Evolutionary conservation across 2,113 vertebrate genomes (phyloP).

Genomic region (Saguinus midas): DNA sequence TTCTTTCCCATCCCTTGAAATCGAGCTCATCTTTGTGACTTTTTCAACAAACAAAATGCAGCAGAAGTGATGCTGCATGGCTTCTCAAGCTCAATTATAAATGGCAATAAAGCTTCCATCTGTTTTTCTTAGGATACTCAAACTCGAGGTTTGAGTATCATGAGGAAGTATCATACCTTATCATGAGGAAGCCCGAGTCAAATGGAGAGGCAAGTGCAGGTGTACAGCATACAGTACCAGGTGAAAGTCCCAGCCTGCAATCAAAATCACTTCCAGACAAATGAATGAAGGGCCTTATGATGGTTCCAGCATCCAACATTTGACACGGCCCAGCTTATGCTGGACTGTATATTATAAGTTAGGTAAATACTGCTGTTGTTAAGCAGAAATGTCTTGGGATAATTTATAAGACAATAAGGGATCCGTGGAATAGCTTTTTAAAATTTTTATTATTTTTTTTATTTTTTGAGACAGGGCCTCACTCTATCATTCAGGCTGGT

Average conservation of each 20-base stretch:
- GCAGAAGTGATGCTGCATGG: background rate
- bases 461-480: too few species aligned
- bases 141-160: background rate
- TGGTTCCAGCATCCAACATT: background rate
- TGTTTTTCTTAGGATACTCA: background rate
- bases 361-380: background rate
- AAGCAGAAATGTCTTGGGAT: background rate
- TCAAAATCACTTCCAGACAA: background rate
- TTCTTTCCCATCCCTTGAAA: background rate
- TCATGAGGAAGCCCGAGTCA: background rate
- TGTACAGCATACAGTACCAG: background rate
- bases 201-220: background rate
- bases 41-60: background rate
- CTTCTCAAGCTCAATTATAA: background rate
- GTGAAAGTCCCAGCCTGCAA: background rate
- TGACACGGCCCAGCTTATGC: too few species aligned
- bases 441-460: too few species aligned
- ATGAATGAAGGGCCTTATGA: rapidly evolving
- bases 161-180: background rate
- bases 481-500: too few species aligned
- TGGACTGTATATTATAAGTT: background rate
- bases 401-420: background rate
- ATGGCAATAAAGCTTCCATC: background rate
- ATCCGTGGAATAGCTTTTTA: background rate
- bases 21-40: background rate